Evolutionary conservation across 2,888 invertebrate species (phyloP), one percentile per base, ranked within the genome.

Genomic region (Platerodrilus igneus): DNA sequence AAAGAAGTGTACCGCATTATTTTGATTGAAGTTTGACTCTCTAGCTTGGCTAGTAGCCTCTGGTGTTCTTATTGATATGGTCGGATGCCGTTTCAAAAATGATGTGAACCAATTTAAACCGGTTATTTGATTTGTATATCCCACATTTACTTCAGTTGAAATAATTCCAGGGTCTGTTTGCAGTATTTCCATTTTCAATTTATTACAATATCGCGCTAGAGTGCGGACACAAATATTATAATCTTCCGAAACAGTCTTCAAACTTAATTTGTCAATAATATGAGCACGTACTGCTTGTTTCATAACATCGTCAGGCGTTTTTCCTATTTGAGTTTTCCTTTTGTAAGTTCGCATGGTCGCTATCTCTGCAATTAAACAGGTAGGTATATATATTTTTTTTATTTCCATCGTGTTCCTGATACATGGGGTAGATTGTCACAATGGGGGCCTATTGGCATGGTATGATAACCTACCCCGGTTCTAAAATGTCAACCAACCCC

Each of bases 251-350:
- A n/a, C n/a, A n/a, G n/a, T n/a, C n/a, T n/a, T n/a, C n/a, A n/a
- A n/a, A n/a, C n/a, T n/a, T n/a, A n/a, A n/a, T n/a, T n/a, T n/a
- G n/a, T n/a, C n/a, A n/a, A n/a, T n/a, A n/a, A n/a, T n/a, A n/a
- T n/a, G n/a, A n/a, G n/a, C n/a, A n/a, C n/a, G n/a, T n/a, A n/a
- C n/a, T n/a, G n/a, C n/a, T n/a, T n/a, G n/a, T 22, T 22, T 22
- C 22, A 22, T 22, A 22, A 22, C 22, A 4, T 22, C 22, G 22
- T 8, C 22, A 22, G 22, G 22, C 10, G 22, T 22, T 22, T 22
- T 22, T 22, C 22, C 10, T n/a, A n/a, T n/a, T 10, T 22, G n/a
- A 9, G 22, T 22, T 22, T 22, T 22, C 10, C 22, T 22, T 22
- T 22, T 22, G 10, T 22, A 22, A n/a, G 22, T 22, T 22, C 9